Evolutionary conservation across 1,140 invertebrate species (phyloP).

Genomic region (Drosophila auraria): DNA sequence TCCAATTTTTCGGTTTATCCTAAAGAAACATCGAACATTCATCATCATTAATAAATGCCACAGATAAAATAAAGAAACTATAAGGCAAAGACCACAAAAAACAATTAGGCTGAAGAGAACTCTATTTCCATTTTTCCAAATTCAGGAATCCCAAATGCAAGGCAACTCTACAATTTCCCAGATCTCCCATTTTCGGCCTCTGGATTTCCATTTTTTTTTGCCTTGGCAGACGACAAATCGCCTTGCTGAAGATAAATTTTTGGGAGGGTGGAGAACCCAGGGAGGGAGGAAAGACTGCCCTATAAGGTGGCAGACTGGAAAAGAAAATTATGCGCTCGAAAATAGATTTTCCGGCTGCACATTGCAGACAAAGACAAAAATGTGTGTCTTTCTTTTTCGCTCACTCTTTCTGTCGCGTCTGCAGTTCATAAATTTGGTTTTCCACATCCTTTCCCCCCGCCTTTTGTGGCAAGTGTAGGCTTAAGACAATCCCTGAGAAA

Average conservation of each 20-base stretch:
- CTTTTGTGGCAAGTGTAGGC: conserved; percentile 50
- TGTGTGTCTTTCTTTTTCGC: conserved; percentile 1
- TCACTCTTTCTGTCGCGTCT: conserved; percentile 52
- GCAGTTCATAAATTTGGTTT: conserved; percentile 74
- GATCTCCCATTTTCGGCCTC: conserved; percentile 25
- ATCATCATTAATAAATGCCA: conserved; percentile 32
- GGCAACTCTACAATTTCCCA: conserved; percentile 25
- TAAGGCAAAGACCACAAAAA: conserved; percentile 15
- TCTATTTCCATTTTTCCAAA: conserved; percentile 56
- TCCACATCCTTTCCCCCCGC: conserved; percentile 60
- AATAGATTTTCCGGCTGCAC: conserved; percentile 78
- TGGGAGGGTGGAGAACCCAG: not conserved
- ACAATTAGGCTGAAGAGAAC: conserved; percentile 29
- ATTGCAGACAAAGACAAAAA: conserved; percentile 39
- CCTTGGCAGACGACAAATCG: conserved; percentile 68
- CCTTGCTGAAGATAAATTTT: conserved; percentile 59
- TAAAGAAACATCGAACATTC: conserved; percentile 5
- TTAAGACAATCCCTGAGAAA: conserved; percentile 53
- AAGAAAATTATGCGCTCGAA: conserved; percentile 77
- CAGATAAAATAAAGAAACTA: conserved; percentile 12
- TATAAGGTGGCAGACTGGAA: conserved; percentile 74
- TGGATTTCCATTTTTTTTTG: conserved; percentile 18
- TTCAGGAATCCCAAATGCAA: conserved; percentile 52
- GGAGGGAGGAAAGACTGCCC: conserved; percentile 42
- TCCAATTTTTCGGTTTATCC: conserved; percentile 22